These are phyloP conservation scores for Capitulum mitella DNA, from an alignment of 2,888 invertebrate genomes.

Conservation along the genomic window DNA sequence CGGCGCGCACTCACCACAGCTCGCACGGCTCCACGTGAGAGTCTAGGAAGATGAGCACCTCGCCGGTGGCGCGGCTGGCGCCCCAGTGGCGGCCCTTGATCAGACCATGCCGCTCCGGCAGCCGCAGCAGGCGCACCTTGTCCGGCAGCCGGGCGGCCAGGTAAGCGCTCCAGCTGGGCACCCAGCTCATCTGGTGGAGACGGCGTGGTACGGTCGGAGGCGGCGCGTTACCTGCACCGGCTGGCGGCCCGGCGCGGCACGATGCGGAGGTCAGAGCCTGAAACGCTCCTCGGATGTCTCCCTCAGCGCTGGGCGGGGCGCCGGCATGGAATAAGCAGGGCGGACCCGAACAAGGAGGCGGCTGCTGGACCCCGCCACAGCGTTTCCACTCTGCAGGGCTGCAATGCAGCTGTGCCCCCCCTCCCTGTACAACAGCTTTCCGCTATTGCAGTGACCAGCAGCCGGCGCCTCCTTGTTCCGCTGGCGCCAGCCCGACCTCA, in stretches of 20 bases:
- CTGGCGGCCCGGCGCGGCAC: too few species aligned
- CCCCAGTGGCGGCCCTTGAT: slow-evolving; percentile 7
- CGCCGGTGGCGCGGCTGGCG: neutral
- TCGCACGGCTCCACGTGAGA: slow-evolving; percentile 9
- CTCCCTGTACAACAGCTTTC: too few species aligned
- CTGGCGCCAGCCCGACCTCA: too few species aligned
- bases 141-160: neutral
- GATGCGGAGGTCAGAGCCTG: neutral
- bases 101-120: neutral
- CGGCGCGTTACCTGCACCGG: too few species aligned
- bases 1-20: neutral
- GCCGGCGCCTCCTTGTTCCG: too few species aligned
- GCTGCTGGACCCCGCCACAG: too few species aligned
- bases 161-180: neutral
- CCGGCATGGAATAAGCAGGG: too few species aligned
- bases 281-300: neutral
- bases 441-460: too few species aligned
- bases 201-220: neutral
- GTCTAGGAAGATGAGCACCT: slow-evolving; percentile 17
- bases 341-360: too few species aligned
- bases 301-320: too few species aligned
- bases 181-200: neutral
- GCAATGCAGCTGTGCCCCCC: too few species aligned
- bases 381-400: too few species aligned
- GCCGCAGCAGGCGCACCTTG: neutral